Percentiles rank a stretch among this genome's conserved stretches.
Conservation (phyloP, 2,797 vertebrate genomes). For the Chaunax sp. region DNA sequence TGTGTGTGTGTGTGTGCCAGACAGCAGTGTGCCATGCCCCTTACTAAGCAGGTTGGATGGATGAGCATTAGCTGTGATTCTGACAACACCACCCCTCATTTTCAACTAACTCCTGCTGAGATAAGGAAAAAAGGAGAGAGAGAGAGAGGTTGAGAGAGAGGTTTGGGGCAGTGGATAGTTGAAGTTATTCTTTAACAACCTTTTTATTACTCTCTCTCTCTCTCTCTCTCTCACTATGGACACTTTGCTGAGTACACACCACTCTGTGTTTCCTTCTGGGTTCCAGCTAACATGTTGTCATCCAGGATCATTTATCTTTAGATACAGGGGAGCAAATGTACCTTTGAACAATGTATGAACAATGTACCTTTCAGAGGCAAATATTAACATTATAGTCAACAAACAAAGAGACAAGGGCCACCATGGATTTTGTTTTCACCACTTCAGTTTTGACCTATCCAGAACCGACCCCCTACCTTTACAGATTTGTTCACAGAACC, state of each 20-base stretch:
- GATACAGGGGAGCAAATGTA: too few species aligned
- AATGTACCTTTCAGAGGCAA: background rate
- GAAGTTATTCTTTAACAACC: constrained; percentile 62
- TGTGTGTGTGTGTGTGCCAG: constrained; percentile 20
- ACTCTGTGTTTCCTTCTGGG: background rate
- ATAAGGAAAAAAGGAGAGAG: constrained; percentile 34
- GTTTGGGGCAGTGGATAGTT: constrained; percentile 42
- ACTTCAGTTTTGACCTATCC: background rate
- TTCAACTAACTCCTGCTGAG: constrained; percentile 74
- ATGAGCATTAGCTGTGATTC: constrained; percentile 67
- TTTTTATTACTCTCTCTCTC: constrained; percentile 36
- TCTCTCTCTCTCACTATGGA: constrained; percentile 5
- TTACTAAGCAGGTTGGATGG: constrained; percentile 76
- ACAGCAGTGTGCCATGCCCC: constrained; percentile 36
- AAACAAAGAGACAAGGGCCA: background rate
- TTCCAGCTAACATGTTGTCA: constrained; percentile 1
- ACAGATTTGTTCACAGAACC: background rate
- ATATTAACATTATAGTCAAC: constrained; percentile 1
- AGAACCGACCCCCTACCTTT: background rate
- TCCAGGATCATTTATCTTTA: constrained; percentile 7
- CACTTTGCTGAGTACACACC: constrained; percentile 8
- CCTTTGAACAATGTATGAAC: background rate
- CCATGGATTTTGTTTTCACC: constrained; percentile 1
- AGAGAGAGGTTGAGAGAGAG: constrained; percentile 14
- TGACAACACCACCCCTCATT: constrained; percentile 80